Conservation (phyloP, 2,797 vertebrate species). For the Urocyon cinereoargenteus region DNA sequence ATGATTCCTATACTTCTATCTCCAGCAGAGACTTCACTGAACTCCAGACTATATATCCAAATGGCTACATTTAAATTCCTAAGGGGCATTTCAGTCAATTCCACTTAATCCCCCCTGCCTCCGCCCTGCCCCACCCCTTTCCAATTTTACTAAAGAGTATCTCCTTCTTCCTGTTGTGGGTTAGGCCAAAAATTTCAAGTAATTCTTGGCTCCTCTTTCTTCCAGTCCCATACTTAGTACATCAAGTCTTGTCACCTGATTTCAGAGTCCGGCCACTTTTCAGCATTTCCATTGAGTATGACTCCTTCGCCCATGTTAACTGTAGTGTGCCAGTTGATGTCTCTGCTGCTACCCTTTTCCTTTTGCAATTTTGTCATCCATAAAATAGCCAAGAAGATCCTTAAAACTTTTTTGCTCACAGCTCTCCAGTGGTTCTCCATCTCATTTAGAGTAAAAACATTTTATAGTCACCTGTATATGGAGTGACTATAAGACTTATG, state of each 20-base stretch:
- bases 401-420: conserved; percentile 42
- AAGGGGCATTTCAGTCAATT: not conserved
- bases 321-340: not conserved
- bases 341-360: not conserved
- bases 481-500: conserved; percentile 24
- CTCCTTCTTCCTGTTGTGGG: conserved; percentile 4
- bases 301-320: not conserved
- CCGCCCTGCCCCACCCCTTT: not conserved
- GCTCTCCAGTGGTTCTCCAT: not conserved
- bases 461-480: conserved; percentile 17
- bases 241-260: conserved; percentile 14
- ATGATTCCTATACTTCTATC: not conserved
- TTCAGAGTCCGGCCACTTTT: conserved; percentile 36
- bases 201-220: conserved; percentile 36
- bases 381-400: not conserved
- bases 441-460: conserved; percentile 34
- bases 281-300: not conserved
- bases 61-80: conserved; percentile 36
- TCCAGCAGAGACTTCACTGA: conserved; percentile 29
- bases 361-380: not conserved
- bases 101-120: not conserved
- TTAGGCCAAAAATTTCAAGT: not conserved
- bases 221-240: not conserved
- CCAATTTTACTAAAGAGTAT: not conserved
- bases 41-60: conserved; percentile 9